Conservation (phyloP, 2,797 vertebrate genomes). For the Kryptopterus vitreolus region DNA sequence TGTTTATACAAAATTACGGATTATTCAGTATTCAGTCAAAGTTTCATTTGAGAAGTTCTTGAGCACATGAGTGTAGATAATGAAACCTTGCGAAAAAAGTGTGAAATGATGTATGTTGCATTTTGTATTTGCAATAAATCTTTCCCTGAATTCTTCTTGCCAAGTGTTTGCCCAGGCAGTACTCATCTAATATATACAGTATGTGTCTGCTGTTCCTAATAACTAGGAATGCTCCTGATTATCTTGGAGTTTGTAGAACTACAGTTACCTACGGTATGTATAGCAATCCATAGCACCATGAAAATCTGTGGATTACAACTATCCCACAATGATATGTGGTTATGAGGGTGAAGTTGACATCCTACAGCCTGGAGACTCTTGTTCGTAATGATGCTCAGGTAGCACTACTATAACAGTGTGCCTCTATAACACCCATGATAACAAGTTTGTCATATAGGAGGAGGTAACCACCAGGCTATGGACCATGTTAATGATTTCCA, state of each 20-base stretch:
- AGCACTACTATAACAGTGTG: background rate
- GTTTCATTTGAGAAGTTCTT: background rate
- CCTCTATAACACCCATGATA: background rate
- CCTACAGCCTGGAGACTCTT: background rate
- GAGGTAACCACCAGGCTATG: background rate
- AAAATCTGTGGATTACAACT: background rate
- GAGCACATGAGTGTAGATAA: no score
- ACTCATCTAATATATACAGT: background rate
- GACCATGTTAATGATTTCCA: background rate
- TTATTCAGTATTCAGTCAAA: background rate
- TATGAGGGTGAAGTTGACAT: background rate
- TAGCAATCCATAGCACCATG: background rate
- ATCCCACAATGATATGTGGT: background rate
- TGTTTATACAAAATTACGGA: background rate
- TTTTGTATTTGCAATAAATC: background rate
- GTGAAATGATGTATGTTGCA: background rate
- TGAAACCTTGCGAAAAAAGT: background rate
- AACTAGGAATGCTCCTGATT: background rate
- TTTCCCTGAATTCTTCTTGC: background rate
- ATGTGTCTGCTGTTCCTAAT: background rate
- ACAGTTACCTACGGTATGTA: background rate
- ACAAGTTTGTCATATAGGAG: background rate
- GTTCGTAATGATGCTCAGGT: background rate
- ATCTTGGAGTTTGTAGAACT: background rate
- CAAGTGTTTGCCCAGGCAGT: background rate